Evolutionary conservation across 2,888 invertebrate genomes (phyloP).

Genomic region (Volucella inanis): DNA sequence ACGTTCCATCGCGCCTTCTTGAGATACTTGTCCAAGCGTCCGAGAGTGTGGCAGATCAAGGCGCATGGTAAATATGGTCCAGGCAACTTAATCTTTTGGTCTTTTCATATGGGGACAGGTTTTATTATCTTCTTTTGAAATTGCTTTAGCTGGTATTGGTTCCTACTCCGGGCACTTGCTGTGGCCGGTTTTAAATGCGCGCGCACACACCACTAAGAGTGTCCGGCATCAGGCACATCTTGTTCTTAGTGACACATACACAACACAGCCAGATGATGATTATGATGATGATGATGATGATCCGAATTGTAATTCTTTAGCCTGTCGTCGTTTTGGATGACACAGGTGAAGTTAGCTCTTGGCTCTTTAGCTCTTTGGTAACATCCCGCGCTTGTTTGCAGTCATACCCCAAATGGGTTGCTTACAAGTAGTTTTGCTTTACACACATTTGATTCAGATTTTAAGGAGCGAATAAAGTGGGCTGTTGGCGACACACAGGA

Average conservation of each 20-base stretch:
- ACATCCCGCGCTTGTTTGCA: conserved; percentile 44
- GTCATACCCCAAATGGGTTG: conserved; percentile 51
- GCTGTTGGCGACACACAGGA: conserved; percentile 46
- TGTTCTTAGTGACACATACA: conserved; percentile 16
- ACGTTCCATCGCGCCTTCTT: conserved; percentile 56
- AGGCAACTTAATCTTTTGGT: conserved; percentile 69
- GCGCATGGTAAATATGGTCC: conserved; percentile 54
- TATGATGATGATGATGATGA: conserved; percentile 39
- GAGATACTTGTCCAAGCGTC: conserved; percentile 56
- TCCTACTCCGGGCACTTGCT: neutral
- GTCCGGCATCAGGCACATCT: conserved; percentile 55
- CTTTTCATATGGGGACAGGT: conserved; percentile 55
- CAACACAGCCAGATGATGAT: conserved; percentile 20
- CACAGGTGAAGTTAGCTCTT: conserved; percentile 63
- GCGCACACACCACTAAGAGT: conserved; percentile 44
- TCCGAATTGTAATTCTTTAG: conserved; percentile 32
- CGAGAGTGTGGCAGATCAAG: conserved; percentile 43
- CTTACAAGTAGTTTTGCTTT: conserved; percentile 43
- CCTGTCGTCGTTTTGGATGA: conserved; percentile 56
- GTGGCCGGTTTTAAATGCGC: conserved; percentile 51
- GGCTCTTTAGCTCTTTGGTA: too few relatives aligned
- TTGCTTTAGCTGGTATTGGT: too few relatives aligned
- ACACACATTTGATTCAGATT: conserved; percentile 51
- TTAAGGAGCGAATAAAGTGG: conserved; percentile 52
- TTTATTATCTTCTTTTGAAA: conserved; percentile 36